Evolutionary conservation across 1,140 invertebrate species (phyloP).

Genomic region (Eurosta solidaginis): DNA sequence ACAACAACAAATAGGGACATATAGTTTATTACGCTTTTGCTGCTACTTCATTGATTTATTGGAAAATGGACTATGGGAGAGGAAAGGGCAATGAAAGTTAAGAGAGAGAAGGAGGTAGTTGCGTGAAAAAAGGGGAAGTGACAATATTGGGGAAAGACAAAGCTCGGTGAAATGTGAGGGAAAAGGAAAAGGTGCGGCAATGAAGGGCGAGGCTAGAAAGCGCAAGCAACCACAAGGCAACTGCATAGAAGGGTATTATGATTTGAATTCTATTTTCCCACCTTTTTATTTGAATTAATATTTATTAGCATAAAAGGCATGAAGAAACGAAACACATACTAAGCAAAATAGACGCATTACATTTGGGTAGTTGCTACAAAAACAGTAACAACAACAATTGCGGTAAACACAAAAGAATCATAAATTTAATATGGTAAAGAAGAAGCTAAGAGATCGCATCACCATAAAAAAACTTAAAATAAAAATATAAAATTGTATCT

Average conservation of each 20-base stretch:
- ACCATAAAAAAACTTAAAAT: not conserved
- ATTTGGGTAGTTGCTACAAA: not conserved
- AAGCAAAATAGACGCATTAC: not conserved
- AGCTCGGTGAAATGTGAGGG: too few species aligned
- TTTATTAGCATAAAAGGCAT: slow-evolving; percentile 17
- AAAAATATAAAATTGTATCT: too few species aligned
- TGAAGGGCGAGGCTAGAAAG: too few species aligned
- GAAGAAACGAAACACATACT: not conserved
- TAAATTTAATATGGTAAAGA: not conserved
- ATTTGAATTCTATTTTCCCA: not conserved
- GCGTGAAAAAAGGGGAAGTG: too few species aligned
- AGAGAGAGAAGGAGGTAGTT: too few species aligned
- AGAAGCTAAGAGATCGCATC: not conserved
- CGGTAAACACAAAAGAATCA: not conserved
- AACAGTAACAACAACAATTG: not conserved
- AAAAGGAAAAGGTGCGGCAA: too few species aligned
- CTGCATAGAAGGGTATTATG: not conserved
- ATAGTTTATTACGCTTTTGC: too few species aligned
- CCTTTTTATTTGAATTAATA: slow-evolving; percentile 12
- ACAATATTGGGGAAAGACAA: too few species aligned
- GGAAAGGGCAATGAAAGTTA: too few species aligned
- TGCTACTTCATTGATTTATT: too few species aligned
- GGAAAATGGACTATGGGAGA: too few species aligned
- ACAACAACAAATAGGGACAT: too few species aligned
- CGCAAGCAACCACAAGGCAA: not conserved